phyloP scores from a whole-genome alignment of 2,888 invertebrate species.

The Resseliella maxima region DNA sequence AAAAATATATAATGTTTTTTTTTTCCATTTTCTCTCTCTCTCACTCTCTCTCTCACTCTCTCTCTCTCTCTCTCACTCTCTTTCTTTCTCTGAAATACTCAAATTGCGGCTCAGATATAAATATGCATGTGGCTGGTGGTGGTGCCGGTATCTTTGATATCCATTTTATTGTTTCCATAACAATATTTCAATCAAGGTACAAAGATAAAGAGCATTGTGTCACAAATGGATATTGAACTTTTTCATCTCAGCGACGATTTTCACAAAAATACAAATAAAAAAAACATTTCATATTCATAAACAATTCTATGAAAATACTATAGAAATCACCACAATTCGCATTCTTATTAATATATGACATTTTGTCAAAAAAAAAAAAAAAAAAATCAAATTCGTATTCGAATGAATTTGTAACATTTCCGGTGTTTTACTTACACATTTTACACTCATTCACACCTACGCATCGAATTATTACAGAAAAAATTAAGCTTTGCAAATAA shows the following conservation, averaged over 20 bases:
- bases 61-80: too few relatives aligned
- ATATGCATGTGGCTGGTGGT: not conserved
- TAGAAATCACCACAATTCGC: conserved; percentile 12
- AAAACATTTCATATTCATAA: not conserved
- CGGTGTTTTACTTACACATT: too few relatives aligned
- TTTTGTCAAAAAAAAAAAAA: not conserved
- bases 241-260: not conserved
- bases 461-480: too few relatives aligned
- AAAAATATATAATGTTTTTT: not conserved
- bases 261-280: not conserved
- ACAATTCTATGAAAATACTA: not conserved
- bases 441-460: too few relatives aligned
- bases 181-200: not conserved
- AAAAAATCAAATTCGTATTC: not conserved
- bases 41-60: too few relatives aligned
- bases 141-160: not conserved
- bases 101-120: conserved; percentile 29
- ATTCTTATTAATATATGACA: not conserved
- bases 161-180: not conserved
- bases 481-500: too few relatives aligned
- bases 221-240: not conserved
- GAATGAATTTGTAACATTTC: not conserved
- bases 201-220: not conserved
- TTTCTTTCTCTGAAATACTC: not conserved
- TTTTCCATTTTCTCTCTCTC: too few relatives aligned